Conservation (phyloP, 2,888 invertebrate genomes). For the Netelia melanura region DNA sequence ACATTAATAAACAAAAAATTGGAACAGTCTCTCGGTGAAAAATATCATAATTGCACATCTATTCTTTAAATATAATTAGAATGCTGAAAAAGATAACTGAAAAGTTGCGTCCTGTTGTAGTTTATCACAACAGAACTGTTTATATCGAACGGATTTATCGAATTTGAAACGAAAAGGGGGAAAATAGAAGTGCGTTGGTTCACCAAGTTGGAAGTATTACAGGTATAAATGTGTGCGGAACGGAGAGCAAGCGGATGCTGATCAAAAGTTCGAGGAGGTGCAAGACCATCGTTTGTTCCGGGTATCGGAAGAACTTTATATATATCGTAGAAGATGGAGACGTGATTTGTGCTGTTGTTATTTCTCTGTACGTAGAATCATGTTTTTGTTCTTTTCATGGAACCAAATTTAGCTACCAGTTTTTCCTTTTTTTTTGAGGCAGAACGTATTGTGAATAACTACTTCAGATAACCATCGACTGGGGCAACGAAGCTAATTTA, state of each 20-base stretch:
- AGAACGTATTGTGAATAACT: too few species aligned
- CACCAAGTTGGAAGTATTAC: conserved; percentile 47
- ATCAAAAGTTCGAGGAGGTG: conserved; percentile 12
- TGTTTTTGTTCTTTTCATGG: conserved; percentile 1
- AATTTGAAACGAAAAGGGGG: neutral
- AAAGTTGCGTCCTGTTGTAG: neutral
- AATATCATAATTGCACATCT: too few species aligned
- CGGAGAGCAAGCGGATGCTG: conserved; percentile 24
- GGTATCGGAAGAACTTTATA: neutral
- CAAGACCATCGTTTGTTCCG: neutral
- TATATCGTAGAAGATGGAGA: neutral
- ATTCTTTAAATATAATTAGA: too few species aligned
- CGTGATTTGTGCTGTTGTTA: neutral
- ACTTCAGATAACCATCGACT: too few species aligned
- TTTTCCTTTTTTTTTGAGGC: neutral
- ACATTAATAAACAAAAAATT: too few species aligned
- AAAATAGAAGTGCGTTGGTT: conserved; percentile 2
- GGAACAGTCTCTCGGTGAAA: too few species aligned
- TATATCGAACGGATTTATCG: conserved; percentile 49
- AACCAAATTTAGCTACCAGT: conserved; percentile 2
- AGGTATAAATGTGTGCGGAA: conserved; percentile 47
- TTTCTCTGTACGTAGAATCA: conserved; percentile 19
- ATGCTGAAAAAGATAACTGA: too few species aligned
- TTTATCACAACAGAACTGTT: conserved; percentile 35
- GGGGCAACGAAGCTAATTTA: too few species aligned